Base-by-base conservation (phyloP, 2,888 invertebrate species). In the Acrocyrtus sp. region DNA sequence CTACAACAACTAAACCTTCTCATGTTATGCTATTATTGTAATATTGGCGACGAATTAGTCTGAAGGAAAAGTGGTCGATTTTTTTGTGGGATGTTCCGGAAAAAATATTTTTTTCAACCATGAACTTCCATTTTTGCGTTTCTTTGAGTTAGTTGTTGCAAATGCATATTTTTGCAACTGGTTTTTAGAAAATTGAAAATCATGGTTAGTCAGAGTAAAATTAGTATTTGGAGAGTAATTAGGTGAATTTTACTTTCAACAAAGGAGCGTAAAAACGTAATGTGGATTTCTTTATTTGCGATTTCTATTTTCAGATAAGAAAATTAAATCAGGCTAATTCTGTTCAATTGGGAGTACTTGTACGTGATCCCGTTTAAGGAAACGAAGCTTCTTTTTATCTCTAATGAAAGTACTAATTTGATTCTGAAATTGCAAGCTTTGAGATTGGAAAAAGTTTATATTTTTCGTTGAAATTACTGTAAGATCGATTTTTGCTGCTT, bases 11-110 rank as follows among this genome's bases (percentile, higher is more conserved):
- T 34, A 34, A 12, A 8, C 34, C 34, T 8, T 34, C 12, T 34
- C 12, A 34, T 34, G 34, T n/a, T n/a, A n/a, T n/a, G n/a, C n/a
- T n/a, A 34, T 34, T 34, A 34, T 34, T 34, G n/a, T n/a, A n/a
- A n/a, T n/a, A 34, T 34, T 34, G 34, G 34, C 34, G 5, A 34
- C 12, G 34, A 34, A 34, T 34, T 34, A 34, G 12, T 34, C n/a
- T n/a, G n/a, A n/a, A 34, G 12, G 6, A 34, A 34, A 34, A 34
- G 34, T n/a, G n/a, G n/a, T 34, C 34, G 6, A 34, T 22, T 6
- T 48, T 61, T 27, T 61, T 47, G 48, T 61, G 48, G 48, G 48
- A 48, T 61, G 48, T 48, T 61, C 58, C 58, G n/a, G 1, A 17
- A 43, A 56, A 15, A 48, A 48, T 5, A 34, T 34, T 34, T 34